Base-by-base conservation (phyloP, 2,888 invertebrate genomes). In the Lasioglossum figueresi region DNA sequence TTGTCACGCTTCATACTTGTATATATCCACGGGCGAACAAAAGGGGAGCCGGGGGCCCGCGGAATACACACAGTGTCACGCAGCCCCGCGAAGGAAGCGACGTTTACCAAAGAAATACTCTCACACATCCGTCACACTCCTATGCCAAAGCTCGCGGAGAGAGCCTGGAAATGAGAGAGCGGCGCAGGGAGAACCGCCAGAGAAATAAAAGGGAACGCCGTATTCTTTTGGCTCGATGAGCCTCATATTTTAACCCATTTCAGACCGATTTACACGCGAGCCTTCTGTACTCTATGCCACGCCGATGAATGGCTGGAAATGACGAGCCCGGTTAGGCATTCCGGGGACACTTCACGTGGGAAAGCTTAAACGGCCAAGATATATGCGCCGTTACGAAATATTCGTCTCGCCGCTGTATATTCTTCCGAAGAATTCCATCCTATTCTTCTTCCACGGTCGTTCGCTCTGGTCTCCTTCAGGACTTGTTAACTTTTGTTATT, bases 1-100 rank as follows among this genome's bases (percentile, higher is more conserved):
- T 85, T 88, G 90, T 90, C 89, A 88, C 88, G 88, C 88, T 85
- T 87, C 79, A 75, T 79, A 80, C 78, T 52, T 19, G 88, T 23
- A 12, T 68, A 83, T 84, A 86, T 84, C 87, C 85, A 85, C 23
- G 84, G 84, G 86, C 87, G 88, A 89, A 89, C 88, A 87, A 88
- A 83, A 83, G 87, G 85, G 87, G 23, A 74, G 59, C 45, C 76
- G 74, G 56, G 59, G 75, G 52, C 31, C 66, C 34, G 37, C 37
- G 68, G 68, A 68, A 68, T 68, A 68, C 23, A 37, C 68, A 31
- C 56, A 4, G 23, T 4, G 56, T 45, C 16, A n/a, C 27, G 16
- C 31, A 5, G 27, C 27, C 59, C 66, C 23, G 66, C 19, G 52
- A 66, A 66, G 66, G 66, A 66, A 8, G 66, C 70, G 70, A 83